Evolutionary conservation across 2,797 vertebrate genomes (phyloP).

Genomic region (Stomatorhinus walkeri): DNA sequence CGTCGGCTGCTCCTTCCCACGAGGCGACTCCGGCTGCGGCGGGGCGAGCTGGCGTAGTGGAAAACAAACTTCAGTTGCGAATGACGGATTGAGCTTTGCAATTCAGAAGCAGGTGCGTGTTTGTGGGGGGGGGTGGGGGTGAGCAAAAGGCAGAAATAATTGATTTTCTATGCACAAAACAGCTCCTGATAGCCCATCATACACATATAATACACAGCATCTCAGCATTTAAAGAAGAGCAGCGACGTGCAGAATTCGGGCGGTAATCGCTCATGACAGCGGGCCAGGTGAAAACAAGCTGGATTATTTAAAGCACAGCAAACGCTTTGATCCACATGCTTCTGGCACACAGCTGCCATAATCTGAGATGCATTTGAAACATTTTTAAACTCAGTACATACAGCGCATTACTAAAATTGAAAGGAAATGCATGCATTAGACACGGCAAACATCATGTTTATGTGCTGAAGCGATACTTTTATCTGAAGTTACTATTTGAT

Average conservation of each 20-base stretch:
- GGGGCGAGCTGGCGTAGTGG: background rate
- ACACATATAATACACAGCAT: background rate
- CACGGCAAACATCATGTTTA: background rate
- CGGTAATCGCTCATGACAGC: conserved; percentile 3
- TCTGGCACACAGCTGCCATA: background rate
- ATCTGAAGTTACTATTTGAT: background rate
- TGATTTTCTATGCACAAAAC: conserved; percentile 7
- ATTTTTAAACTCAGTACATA: background rate
- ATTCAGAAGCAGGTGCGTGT: background rate
- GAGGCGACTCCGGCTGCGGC: background rate
- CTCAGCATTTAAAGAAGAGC: conserved; percentile 4
- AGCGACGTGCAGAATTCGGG: background rate
- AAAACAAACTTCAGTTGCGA: background rate
- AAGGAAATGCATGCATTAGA: background rate
- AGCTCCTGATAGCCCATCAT: background rate
- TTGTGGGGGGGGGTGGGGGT: background rate
- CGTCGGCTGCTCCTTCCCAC: background rate
- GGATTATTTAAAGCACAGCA: background rate
- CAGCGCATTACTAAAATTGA: background rate
- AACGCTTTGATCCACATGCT: background rate
- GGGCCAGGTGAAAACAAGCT: background rate
- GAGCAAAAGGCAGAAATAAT: background rate
- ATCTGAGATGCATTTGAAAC: background rate
- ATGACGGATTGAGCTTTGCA: background rate
- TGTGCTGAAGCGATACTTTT: background rate